Evolutionary conservation across 2,888 invertebrate species (phyloP).

Genomic region (Nebria salina): DNA sequence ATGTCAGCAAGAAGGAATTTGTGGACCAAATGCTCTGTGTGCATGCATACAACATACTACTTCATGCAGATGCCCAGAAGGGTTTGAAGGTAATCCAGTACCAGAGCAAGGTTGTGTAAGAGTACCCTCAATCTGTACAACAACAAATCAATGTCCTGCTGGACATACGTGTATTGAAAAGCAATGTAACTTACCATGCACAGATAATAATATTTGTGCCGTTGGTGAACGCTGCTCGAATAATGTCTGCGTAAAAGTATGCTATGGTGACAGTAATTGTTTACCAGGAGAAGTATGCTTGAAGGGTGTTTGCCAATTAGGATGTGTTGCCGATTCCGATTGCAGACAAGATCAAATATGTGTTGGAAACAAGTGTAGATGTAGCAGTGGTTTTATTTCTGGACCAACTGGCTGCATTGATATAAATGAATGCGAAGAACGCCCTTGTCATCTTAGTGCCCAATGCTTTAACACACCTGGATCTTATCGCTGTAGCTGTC

Average conservation of each 20-base stretch:
- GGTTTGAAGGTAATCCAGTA: constrained; percentile 87
- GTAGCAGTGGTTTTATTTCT: constrained; percentile 78
- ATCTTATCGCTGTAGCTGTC: constrained; percentile 82
- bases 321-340: constrained; percentile 83
- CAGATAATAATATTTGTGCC: constrained; percentile 78
- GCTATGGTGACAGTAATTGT: constrained; percentile 90
- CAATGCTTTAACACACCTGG: constrained; percentile 83
- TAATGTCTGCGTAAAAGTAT: constrained; percentile 83
- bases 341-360: constrained; percentile 84
- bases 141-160: constrained; percentile 77
- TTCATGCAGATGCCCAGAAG: constrained; percentile 82
- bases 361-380: constrained; percentile 77
- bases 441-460: constrained; percentile 83
- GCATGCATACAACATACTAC: constrained; percentile 78
- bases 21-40: constrained; percentile 87
- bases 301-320: constrained; percentile 80
- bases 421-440: constrained; percentile 82
- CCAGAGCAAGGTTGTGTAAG: constrained; percentile 90
- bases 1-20: constrained; percentile 77
- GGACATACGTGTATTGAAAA: constrained; percentile 82
- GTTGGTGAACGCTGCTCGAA: constrained; percentile 85
- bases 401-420: constrained; percentile 81
- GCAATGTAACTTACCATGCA: constrained; percentile 82
- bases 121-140: constrained; percentile 76
- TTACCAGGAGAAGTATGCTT: constrained; percentile 89